Percentiles rank a stretch among this genome's conserved stretches.
These are phyloP conservation scores for Cydia pomonella DNA, from an alignment of 1,140 invertebrate genomes.

Conservation along the genomic window DNA sequence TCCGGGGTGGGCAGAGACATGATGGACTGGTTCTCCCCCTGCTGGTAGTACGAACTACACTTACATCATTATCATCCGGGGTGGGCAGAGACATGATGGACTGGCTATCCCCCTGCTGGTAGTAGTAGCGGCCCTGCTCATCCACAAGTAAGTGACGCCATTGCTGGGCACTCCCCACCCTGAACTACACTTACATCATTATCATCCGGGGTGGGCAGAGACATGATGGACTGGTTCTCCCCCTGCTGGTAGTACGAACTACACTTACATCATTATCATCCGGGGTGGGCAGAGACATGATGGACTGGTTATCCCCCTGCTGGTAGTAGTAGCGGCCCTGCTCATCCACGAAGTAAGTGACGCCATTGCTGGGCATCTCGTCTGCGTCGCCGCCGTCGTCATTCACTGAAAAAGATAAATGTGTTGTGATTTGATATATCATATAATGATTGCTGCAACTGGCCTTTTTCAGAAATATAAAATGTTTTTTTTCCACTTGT, in stretches of 20 bases:
- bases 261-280: conserved; percentile 73
- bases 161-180: conserved; percentile 61
- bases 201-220: too few relatives aligned
- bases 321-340: conserved; percentile 90
- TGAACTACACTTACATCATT: too few relatives aligned
- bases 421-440: conserved; percentile 24
- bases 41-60: too few relatives aligned
- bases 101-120: too few relatives aligned
- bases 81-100: too few relatives aligned
- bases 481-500: too few relatives aligned
- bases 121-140: conserved; percentile 89
- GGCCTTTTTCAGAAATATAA: too few relatives aligned
- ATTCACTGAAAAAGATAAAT: conserved; percentile 64
- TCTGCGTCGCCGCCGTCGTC: conserved; percentile 79
- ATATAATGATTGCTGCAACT: background rate
- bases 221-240: too few relatives aligned
- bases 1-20: too few relatives aligned
- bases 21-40: too few relatives aligned
- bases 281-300: conserved; percentile 81
- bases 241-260: too few relatives aligned
- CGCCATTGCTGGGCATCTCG: conserved; percentile 78
- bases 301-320: conserved; percentile 81
- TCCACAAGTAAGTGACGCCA: conserved; percentile 88
- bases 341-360: conserved; percentile 89
- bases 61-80: too few relatives aligned